Evolutionary conservation across 2,888 invertebrate species (phyloP).

Genomic region (Cataglyphis cursor): DNA sequence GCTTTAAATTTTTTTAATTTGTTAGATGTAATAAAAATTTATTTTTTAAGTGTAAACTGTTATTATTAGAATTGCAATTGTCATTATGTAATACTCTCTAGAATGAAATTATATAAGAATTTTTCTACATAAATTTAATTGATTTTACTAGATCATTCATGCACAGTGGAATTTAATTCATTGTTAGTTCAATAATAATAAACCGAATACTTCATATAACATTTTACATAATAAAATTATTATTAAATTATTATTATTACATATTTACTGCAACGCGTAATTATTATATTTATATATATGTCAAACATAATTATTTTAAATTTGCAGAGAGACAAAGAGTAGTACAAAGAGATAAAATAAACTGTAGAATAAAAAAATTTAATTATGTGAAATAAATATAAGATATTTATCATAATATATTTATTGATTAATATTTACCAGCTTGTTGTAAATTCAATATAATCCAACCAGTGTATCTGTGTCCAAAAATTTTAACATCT

Average conservation of each 20-base stretch:
- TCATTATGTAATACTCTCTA: background rate
- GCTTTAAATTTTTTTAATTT: background rate
- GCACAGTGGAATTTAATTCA: background rate
- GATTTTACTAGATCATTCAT: background rate
- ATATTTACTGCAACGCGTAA: background rate
- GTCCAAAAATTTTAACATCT: too few relatives aligned
- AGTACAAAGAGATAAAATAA: background rate
- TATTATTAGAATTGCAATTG: background rate
- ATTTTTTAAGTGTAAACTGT: background rate
- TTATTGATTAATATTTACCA: conserved; percentile 84
- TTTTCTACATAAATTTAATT: background rate
- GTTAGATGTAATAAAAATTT: background rate
- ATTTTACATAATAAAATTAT: background rate
- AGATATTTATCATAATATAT: background rate
- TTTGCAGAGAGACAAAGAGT: background rate
- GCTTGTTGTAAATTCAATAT: conserved; percentile 87
- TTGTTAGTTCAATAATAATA: background rate
- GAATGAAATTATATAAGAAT: background rate
- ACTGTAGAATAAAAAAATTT: background rate
- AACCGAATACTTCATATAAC: background rate
- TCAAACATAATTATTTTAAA: background rate
- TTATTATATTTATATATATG: background rate
- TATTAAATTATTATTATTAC: too few relatives aligned
- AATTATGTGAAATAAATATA: background rate
- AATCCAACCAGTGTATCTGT: conserved; percentile 9